Evolutionary conservation across 35 echinoderm and acorn worm species (phyloP).

Genomic region (Hemicentrotus pulcherrimus): DNA sequence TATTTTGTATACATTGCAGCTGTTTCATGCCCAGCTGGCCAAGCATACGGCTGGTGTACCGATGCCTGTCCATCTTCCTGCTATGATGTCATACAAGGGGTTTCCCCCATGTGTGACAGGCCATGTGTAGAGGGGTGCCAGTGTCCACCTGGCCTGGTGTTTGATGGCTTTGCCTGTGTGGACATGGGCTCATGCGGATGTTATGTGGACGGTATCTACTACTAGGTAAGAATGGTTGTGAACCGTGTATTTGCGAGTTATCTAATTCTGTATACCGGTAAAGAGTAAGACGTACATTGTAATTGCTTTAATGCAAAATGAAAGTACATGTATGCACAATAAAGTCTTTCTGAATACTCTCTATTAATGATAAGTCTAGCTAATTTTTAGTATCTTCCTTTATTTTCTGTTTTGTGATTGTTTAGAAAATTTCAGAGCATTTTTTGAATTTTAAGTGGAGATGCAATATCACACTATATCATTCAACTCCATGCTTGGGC

Average conservation of each 20-base stretch:
- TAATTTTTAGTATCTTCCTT: too few relatives aligned
- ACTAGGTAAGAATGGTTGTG: constrained; percentile 68
- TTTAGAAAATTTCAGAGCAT: too few relatives aligned
- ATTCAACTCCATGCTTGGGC: too few relatives aligned
- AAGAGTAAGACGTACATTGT: too few relatives aligned
- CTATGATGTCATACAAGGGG: constrained; percentile 57
- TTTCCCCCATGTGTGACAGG: constrained; percentile 62
- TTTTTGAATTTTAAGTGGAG: too few relatives aligned
- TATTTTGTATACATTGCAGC: constrained; percentile 22
- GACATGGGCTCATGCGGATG: constrained; percentile 72
- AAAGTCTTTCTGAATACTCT: too few relatives aligned
- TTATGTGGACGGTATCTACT: constrained; percentile 83
- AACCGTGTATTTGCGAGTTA: background rate
- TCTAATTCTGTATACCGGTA: background rate
- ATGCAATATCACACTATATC: too few relatives aligned
- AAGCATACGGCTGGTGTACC: constrained; percentile 71
- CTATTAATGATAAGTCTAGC: too few relatives aligned
- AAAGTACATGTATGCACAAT: too few relatives aligned
- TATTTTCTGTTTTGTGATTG: too few relatives aligned
- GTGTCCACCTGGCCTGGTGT: constrained; percentile 68
- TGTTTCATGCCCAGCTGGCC: constrained; percentile 61
- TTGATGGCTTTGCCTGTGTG: constrained; percentile 78
- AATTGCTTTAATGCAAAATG: too few relatives aligned
- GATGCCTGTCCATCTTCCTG: constrained; percentile 66
- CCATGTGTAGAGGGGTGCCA: constrained; percentile 82